Base-by-base conservation (phyloP, 1,140 invertebrate genomes). In the Bombus sibiricus region DNA sequence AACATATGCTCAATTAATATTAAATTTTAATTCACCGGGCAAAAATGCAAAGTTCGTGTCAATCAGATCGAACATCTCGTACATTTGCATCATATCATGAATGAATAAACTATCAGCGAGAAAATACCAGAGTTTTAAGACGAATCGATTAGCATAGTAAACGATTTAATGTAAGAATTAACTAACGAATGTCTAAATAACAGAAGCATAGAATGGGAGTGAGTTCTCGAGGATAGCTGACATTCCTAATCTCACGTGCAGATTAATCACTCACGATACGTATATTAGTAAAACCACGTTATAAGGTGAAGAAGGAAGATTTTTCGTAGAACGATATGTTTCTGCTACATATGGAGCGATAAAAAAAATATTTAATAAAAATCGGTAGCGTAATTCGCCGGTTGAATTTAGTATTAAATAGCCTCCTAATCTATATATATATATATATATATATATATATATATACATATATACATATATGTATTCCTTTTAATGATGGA, bases 11-110 rank as follows among this genome's bases (percentile, higher is more conserved):
- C 10, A 12, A 62, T n/a, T n/a, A 5, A 62, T 5, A 62, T 62
- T n/a, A 32, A 32, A 66, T 18, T 66, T 15, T 15, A 8, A 66
- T 32, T 32, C n/a, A 32, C 2, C 6, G 12, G 15, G 13, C n/a
- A 13, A 62, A 32, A 13, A 18, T 34, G 34, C 1, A 28, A 41
- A 28, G 25, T 13, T 72, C 41, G 13, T 32, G 5, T 57, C 15
- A 32, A n/a, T 28, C 66, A 59, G 22, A 34, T 13, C 37, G 72
- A 76, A 68, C 81, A 39, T 32, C 43, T 83, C 72, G 81, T 66
- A 66, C 73, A 66, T 32, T 39, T 37, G 22, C 37, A 32, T 79
- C 68, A 80, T 85, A 85, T 85, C 83, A 81, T 8, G 43, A 53
- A 66, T 37, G 77, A 62, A 59, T 47, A 25, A 73, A 37, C n/a